A percentile compares a stretch with the other conserved stretches of the same genome.
These are phyloP conservation scores for Trochalopteron elliotii DNA, from an alignment of 2,113 vertebrate species.

Conservation along the genomic window DNA sequence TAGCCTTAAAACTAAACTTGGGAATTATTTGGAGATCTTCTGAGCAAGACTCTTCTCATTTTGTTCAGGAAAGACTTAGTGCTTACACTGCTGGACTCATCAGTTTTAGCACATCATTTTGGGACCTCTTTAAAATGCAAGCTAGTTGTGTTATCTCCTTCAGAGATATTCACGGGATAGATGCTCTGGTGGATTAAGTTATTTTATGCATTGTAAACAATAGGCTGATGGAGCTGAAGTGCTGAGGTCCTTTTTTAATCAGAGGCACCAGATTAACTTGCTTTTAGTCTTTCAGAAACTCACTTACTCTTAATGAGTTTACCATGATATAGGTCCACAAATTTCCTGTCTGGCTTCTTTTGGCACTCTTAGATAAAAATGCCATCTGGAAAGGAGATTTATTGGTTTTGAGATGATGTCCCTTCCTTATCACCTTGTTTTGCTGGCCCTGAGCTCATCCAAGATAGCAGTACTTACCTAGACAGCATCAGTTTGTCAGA, in stretches of 20 bases:
- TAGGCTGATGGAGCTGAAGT: slow-evolving; percentile 6
- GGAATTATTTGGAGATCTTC: neutral
- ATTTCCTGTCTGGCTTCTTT: slow-evolving; percentile 66
- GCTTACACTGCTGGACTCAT: neutral
- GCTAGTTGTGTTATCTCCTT: neutral
- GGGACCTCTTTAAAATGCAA: neutral
- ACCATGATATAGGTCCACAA: slow-evolving; percentile 21
- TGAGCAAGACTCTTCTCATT: neutral
- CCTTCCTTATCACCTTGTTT: slow-evolving; percentile 64
- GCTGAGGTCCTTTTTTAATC: slow-evolving; percentile 57
- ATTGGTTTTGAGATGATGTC: slow-evolving; percentile 33
- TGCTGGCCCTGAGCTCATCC: slow-evolving; percentile 44
- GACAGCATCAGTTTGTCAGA: slow-evolving; percentile 13
- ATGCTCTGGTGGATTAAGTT: slow-evolving; percentile 2
- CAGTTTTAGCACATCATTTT: neutral
- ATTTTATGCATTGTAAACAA: slow-evolving; percentile 35
- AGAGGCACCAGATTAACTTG: slow-evolving; percentile 48
- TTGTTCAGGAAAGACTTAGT: neutral
- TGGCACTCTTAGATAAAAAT: slow-evolving; percentile 69
- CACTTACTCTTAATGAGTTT: slow-evolving; percentile 59
- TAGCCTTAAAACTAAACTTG: neutral
- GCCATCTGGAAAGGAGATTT: slow-evolving; percentile 53
- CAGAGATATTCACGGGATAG: neutral
- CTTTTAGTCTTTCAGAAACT: slow-evolving; percentile 54
- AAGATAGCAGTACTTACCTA: slow-evolving; percentile 34